Evolutionary conservation across 2,113 vertebrate species (phyloP).

Genomic region (Andinoacara biseriatus): DNA sequence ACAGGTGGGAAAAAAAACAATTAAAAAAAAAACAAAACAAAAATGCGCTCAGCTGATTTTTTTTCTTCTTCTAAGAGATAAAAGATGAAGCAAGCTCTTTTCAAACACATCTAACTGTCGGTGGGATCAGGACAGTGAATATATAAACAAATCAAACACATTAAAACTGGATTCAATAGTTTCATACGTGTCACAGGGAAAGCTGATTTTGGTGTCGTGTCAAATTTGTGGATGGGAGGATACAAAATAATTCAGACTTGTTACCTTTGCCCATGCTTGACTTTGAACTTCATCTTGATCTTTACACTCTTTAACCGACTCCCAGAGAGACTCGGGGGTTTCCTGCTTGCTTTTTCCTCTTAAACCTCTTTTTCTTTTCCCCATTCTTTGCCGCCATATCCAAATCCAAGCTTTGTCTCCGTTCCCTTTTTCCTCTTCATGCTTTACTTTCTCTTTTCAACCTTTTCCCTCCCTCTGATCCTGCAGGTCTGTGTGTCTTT

Average conservation of each 20-base stretch:
- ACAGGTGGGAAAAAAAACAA: neutral
- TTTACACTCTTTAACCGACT: conserved; percentile 99
- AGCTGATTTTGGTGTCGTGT: conserved; percentile 62
- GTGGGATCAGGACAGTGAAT: conserved; percentile 41
- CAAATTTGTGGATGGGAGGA: conserved; percentile 86
- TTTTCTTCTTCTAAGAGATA: conserved; percentile 35
- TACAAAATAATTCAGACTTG: conserved; percentile 92
- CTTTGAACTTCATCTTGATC: conserved; percentile 99
- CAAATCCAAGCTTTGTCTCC: conserved; percentile 95
- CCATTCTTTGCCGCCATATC: conserved; percentile 93
- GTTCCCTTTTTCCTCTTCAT: conserved; percentile 90
- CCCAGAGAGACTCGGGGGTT: conserved; percentile 95
- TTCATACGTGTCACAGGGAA: conserved; percentile 55
- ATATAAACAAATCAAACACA: conserved; percentile 60
- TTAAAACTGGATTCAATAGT: conserved; percentile 20
- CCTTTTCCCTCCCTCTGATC: conserved; percentile 91
- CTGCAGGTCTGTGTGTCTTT: conserved; percentile 93
- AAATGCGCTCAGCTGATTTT: conserved; percentile 21
- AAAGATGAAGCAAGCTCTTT: conserved; percentile 61
- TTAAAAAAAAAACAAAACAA: neutral
- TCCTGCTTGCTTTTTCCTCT: conserved; percentile 96
- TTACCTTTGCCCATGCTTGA: conserved; percentile 99
- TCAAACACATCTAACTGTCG: conserved; percentile 40
- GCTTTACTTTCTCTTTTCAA: conserved; percentile 93
- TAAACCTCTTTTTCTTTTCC: conserved; percentile 95